phyloP scores from a whole-genome alignment of 2,888 invertebrate species.

The Chrysopilus asiliformis region DNA sequence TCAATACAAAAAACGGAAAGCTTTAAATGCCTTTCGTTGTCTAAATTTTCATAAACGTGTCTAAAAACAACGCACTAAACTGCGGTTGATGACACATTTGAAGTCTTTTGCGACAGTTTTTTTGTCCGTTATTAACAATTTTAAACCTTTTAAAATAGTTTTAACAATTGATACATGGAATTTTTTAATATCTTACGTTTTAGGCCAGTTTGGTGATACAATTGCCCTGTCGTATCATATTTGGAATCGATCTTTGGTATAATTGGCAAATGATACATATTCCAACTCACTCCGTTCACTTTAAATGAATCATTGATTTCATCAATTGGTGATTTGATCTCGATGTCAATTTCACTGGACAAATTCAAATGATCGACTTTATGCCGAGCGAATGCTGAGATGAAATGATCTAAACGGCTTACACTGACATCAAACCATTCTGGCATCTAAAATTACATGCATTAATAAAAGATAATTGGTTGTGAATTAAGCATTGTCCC shows the following conservation, averaged over 20 bases:
- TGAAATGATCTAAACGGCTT: constrained; percentile 31
- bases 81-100: no score
- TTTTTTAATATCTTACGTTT: constrained; percentile 21
- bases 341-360: constrained; percentile 27
- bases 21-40: neutral
- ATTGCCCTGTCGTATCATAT: constrained; percentile 32
- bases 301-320: constrained; percentile 29
- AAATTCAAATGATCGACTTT: constrained; percentile 30
- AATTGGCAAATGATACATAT: constrained; percentile 32
- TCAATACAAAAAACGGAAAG: neutral
- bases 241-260: constrained; percentile 33
- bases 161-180: neutral
- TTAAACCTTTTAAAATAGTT: no score
- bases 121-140: no score
- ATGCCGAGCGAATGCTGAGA: constrained; percentile 28
- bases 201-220: constrained; percentile 29
- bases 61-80: no score
- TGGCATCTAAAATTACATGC: constrained; percentile 25
- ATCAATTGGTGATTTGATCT: constrained; percentile 28
- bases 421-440: constrained; percentile 32
- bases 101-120: no score
- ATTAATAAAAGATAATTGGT: neutral
- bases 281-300: constrained; percentile 31
- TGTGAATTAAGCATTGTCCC: no score
- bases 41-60: no score